A percentile compares a stretch with the other conserved stretches of the same genome.
phyloP scores from a whole-genome alignment of 1,140 invertebrate species.

The Oncopodura yosiiana region DNA sequence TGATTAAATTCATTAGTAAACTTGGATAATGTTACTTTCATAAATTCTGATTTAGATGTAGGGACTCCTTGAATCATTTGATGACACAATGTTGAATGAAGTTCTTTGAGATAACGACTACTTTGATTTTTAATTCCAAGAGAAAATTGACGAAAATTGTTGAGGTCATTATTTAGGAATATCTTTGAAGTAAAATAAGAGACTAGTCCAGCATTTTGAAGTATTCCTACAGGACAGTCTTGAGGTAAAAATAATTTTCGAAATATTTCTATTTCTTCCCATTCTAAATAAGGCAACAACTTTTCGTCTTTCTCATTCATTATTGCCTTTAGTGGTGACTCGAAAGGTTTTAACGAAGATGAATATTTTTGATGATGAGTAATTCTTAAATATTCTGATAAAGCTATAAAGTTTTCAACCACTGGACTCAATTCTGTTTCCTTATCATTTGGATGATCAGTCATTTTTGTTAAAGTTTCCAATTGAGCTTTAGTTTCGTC shows the following conservation, averaged over 20 bases:
- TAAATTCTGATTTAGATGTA: too few relatives aligned
- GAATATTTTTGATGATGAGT: not conserved
- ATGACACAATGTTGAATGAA: slow-evolving; percentile 1
- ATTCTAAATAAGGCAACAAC: slow-evolving; percentile 14
- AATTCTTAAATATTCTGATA: slow-evolving; percentile 13
- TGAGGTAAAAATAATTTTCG: slow-evolving; percentile 14
- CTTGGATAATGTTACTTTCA: too few relatives aligned
- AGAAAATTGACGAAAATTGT: slow-evolving; percentile 3
- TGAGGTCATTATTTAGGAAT: slow-evolving; percentile 3
- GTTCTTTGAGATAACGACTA: slow-evolving; percentile 8
- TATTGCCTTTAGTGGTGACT: not conserved
- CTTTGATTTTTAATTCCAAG: slow-evolving; percentile 13
- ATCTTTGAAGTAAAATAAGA: slow-evolving; percentile 21
- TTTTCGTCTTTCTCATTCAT: not conserved
- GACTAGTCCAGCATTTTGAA: slow-evolving; percentile 9
- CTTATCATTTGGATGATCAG: too few relatives aligned
- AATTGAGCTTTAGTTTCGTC: too few relatives aligned
- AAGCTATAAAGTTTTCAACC: too few relatives aligned
- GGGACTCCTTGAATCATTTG: not conserved
- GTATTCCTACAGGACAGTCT: slow-evolving; percentile 1
- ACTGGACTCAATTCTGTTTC: too few relatives aligned
- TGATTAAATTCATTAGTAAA: slow-evolving; percentile 7
- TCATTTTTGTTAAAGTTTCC: too few relatives aligned
- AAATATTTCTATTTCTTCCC: slow-evolving; percentile 28
- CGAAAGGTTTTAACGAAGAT: not conserved